Base-by-base conservation (phyloP, 2,113 vertebrate species). In the Elgaria multicarinata region DNA sequence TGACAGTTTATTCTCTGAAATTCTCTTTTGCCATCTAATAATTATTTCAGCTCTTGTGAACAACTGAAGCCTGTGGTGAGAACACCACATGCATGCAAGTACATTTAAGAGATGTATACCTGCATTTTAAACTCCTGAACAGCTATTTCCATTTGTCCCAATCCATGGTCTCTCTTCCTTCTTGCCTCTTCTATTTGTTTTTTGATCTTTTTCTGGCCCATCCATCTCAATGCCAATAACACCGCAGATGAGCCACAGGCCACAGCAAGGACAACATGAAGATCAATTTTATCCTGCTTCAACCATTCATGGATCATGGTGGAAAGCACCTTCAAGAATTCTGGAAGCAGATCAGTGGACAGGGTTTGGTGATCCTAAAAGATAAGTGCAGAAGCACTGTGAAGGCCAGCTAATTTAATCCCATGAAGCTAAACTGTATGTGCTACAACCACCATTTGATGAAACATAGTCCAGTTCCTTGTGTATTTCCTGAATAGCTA, bases 111-210 rank as follows among this genome's bases (percentile, higher is more conserved):
- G 18, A 58, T 24, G 44, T 20, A 87, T 95, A 96, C 96, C 95
- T 96, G 90, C 36, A 94, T 90, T 86, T 92, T 95, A 92, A 95
- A 96, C 82, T 90, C 69, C 89, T 93, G 91, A 33, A 94, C 90
- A 72, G 87, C 90, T 90, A 93, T 94, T 86, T 92, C 93, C 88
- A 96, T 95, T 87, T 92, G 92, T 86, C 88, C 87, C 93, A 96
- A 0, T 3, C 95, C 81, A 22, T 87, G 88, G 53, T 95, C 90
- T 77, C 83, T 87, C 9, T 33, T 91, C 24, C 67, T 93, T 10
- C 1, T 87, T 87, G 92, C 94, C 31, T 95, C 94, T 93, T 95
- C 87, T 3, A 95, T 95, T 83, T 91, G 90, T 89, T 88, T 90
- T 44, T 89, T 89, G 55, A 92, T 92, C 39, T 4, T 77, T 67